Percentiles rank a stretch among this genome's conserved stretches.
Conservation (phyloP, 2,797 vertebrate species). For the Crypturellus tataupa region DNA sequence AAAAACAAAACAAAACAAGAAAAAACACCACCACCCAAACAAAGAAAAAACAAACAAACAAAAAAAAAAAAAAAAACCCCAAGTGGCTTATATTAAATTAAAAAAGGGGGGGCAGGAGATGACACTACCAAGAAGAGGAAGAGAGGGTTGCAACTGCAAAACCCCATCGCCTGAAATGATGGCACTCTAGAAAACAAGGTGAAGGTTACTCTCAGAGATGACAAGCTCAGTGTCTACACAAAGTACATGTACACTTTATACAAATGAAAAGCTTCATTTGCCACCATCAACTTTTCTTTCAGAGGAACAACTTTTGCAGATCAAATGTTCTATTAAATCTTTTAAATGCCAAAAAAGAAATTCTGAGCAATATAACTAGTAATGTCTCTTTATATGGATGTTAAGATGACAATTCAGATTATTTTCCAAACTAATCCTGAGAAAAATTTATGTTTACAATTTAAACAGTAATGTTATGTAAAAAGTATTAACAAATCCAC, state of each 20-base stretch:
- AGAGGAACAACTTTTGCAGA: constrained; percentile 75
- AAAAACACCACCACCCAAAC: constrained; percentile 2
- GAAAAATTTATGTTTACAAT: constrained; percentile 84
- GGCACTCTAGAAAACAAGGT: constrained; percentile 76
- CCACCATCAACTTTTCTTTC: constrained; percentile 75
- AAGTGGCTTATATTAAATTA: constrained; percentile 12
- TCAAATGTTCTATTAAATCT: constrained; percentile 74
- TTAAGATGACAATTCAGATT: constrained; percentile 81
- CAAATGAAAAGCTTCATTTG: constrained; percentile 80
- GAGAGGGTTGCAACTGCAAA: constrained; percentile 65
- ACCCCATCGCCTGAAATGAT: constrained; percentile 75
- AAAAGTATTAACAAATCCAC: constrained; percentile 89
- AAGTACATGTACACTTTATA: constrained; percentile 77
- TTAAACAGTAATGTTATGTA: constrained; percentile 87
- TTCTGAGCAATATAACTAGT: constrained; percentile 71
- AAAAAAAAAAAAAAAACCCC: background rate
- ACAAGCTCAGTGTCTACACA: constrained; percentile 77
- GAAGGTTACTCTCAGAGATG: constrained; percentile 68
- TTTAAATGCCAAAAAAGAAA: constrained; percentile 77
- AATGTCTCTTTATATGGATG: constrained; percentile 77
- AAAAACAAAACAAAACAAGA: background rate
- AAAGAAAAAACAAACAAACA: too few relatives aligned
- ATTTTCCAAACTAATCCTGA: constrained; percentile 84
- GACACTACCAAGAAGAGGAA: constrained; percentile 40
- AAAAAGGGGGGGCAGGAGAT: background rate